A percentile compares a stretch with the other conserved stretches of the same genome.
These are phyloP conservation scores for Caenorhabditis afra DNA, from an alignment of 2,888 invertebrate species.

Conservation along the genomic window DNA sequence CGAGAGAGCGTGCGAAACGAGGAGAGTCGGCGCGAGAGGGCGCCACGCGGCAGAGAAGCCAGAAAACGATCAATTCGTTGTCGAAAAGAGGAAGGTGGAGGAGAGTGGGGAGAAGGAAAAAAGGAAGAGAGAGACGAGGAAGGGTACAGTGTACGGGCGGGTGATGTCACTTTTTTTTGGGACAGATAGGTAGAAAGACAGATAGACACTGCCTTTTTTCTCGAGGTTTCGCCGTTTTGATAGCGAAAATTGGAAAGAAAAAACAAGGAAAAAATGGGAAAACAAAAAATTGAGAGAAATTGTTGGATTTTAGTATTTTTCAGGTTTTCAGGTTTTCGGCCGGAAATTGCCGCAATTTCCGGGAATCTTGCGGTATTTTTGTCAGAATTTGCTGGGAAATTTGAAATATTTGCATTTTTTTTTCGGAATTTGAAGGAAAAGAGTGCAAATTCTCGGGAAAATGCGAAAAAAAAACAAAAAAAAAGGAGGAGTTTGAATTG, in stretches of 20 bases:
- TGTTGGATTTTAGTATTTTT: not conserved
- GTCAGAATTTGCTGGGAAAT: no score
- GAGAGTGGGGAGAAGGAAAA: no score
- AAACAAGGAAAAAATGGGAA: no score
- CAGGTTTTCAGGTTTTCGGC: not conserved
- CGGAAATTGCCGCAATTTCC: no score
- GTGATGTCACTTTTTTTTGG: constrained; percentile 11
- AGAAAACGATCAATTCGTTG: constrained; percentile 2
- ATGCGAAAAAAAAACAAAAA: not conserved
- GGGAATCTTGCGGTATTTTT: no score
- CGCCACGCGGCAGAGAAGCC: not conserved
- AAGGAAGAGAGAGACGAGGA: constrained; percentile 15
- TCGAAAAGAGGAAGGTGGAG: no score
- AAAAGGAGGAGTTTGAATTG: no score
- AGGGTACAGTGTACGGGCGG: not conserved
- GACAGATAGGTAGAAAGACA: no score
- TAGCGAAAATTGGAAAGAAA: no score
- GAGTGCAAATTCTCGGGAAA: not conserved
- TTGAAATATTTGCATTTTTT: no score
- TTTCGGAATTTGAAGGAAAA: not conserved
- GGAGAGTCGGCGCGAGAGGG: constrained; percentile 6
- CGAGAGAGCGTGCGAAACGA: constrained; percentile 10
- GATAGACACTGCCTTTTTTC: no score
- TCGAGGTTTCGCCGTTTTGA: no score
- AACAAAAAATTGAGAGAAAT: not conserved